Percentiles rank a stretch among this genome's conserved stretches.
Conservation (phyloP, 2,888 invertebrate genomes). For the Neoaliturus tenellus region DNA sequence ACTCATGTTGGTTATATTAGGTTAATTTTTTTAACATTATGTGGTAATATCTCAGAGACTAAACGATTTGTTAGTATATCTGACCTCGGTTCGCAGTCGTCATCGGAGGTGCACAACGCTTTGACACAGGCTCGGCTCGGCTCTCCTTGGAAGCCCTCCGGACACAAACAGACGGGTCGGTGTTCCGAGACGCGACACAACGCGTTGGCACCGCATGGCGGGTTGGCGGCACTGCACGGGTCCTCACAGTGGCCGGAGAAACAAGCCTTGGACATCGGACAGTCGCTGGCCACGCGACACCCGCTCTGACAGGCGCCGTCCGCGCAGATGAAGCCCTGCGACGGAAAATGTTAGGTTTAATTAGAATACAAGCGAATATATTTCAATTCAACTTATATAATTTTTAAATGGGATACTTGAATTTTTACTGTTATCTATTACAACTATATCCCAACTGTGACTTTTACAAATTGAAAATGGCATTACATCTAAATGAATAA, state of each 20-base stretch:
- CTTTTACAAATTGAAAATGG: no score
- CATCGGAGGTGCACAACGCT: constrained; percentile 85
- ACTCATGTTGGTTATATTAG: no score
- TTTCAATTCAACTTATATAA: no score
- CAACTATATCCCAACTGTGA: no score
- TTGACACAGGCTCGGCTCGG: constrained; percentile 82
- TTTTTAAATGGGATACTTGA: no score
- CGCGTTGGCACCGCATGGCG: constrained; percentile 88
- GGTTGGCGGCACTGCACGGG: constrained; percentile 78
- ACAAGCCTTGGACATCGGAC: constrained; percentile 86
- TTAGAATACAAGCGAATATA: no score
- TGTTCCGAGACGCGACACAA: constrained; percentile 88
- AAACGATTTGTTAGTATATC: no score
- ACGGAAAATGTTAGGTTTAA: not conserved
- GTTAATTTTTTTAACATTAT: no score
- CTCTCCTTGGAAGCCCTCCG: constrained; percentile 87
- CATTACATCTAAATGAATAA: no score
- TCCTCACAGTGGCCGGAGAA: constrained; percentile 81
- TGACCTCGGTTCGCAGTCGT: constrained; percentile 80
- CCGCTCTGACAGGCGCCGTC: constrained; percentile 86
- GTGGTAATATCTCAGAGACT: no score
- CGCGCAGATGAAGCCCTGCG: constrained; percentile 85
- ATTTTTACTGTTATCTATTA: no score
- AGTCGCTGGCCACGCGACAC: constrained; percentile 87
- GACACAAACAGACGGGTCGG: constrained; percentile 90